A percentile compares a stretch with the other conserved stretches of the same genome.
These are phyloP conservation scores for Pyrgilauda ruficollis DNA, from an alignment of 2,113 vertebrate species.

Conservation along the genomic window DNA sequence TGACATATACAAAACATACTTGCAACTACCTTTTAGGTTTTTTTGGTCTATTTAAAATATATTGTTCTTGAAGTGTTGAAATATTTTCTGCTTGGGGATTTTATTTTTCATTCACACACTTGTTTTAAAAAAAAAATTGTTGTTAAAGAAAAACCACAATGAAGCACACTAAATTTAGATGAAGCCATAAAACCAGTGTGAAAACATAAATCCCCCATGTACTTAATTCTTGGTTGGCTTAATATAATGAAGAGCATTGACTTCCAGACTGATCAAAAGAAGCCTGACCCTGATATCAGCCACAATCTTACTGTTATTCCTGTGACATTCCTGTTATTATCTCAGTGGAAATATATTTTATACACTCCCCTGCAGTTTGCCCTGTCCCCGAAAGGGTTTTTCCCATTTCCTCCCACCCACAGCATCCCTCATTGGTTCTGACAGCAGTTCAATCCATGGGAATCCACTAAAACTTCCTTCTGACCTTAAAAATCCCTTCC, in stretches of 20 bases:
- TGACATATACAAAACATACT: neutral
- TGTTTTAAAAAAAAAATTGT: neutral
- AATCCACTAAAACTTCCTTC: neutral
- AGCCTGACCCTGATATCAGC: neutral
- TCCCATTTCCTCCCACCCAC: neutral
- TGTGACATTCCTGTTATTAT: neutral
- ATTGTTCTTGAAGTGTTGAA: accelerated
- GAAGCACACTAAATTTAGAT: neutral
- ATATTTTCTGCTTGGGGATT: neutral
- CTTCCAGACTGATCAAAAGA: neutral
- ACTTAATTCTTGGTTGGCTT: neutral
- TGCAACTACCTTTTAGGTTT: accelerated
- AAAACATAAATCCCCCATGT: neutral
- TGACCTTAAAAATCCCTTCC: neutral
- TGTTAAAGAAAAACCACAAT: neutral
- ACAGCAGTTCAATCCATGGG: neutral
- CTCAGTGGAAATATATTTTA: neutral
- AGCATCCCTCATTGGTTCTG: neutral
- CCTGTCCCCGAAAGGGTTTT: no score
- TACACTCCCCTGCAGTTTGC: no score
- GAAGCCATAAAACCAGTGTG: neutral
- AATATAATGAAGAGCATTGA: neutral
- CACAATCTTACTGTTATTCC: neutral
- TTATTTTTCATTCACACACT: neutral
- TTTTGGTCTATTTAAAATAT: accelerated